Evolutionary conservation across 2,888 invertebrate genomes (phyloP).

Genomic region (Sesia bembeciformis): DNA sequence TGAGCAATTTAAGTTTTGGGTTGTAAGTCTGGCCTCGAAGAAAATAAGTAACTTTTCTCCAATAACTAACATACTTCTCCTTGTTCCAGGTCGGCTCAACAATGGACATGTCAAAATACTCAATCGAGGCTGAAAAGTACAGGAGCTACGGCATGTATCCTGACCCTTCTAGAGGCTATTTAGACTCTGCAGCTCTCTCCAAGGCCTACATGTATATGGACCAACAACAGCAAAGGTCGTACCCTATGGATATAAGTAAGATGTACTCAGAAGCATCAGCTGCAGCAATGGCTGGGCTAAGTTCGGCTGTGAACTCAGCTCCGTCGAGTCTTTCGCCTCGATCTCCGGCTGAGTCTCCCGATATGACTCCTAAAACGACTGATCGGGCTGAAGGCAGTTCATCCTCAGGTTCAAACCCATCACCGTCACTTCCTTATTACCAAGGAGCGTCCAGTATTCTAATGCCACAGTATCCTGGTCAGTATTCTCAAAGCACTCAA

Average conservation of each 20-base stretch:
- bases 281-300: slow-evolving; percentile 72
- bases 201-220: slow-evolving; percentile 88
- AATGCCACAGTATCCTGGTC: slow-evolving; percentile 80
- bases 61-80: neutral
- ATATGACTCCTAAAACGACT: slow-evolving; percentile 62
- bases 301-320: slow-evolving; percentile 54
- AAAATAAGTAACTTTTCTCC: too few relatives aligned
- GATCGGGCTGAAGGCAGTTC: slow-evolving; percentile 73
- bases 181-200: slow-evolving; percentile 81
- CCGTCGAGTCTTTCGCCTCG: slow-evolving; percentile 62
- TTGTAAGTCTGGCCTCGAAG: too few relatives aligned
- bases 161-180: slow-evolving; percentile 81
- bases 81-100: slow-evolving; percentile 80
- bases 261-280: slow-evolving; percentile 78
- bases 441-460: slow-evolving; percentile 74
- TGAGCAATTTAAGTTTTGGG: too few relatives aligned
- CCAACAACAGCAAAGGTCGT: slow-evolving; percentile 69
- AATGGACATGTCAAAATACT: slow-evolving; percentile 86
- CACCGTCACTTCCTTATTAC: slow-evolving; percentile 75
- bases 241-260: slow-evolving; percentile 78
- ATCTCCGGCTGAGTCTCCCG: slow-evolving; percentile 71
- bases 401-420: slow-evolving; percentile 78
- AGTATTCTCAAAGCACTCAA: slow-evolving; percentile 72
- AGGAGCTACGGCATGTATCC: slow-evolving; percentile 85
- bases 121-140: slow-evolving; percentile 85